These are phyloP conservation scores for Xiphorhynchus elegans DNA, from an alignment of 2,113 vertebrate species.

Conservation along the genomic window DNA sequence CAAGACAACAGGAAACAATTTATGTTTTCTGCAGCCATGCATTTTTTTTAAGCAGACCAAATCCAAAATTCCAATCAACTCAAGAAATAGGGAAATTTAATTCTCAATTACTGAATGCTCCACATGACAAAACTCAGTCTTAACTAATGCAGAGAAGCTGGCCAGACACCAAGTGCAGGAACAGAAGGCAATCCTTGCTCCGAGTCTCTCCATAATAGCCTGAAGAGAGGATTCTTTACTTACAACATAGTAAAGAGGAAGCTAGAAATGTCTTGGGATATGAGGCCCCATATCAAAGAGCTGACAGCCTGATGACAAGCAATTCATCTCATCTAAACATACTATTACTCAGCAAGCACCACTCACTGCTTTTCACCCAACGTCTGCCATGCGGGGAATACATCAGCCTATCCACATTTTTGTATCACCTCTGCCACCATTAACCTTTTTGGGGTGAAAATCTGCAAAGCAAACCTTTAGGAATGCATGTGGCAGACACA, in stretches of 20 bases:
- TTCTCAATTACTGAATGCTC: neutral
- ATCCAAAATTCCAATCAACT: neutral
- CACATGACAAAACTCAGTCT: neutral
- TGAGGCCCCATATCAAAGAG: neutral
- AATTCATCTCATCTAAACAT: neutral
- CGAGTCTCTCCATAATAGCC: neutral
- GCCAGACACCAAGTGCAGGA: neutral
- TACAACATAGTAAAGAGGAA: neutral
- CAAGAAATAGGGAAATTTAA: neutral
- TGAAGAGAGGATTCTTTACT: neutral
- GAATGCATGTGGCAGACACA: neutral
- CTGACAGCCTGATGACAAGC: neutral
- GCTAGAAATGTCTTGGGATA: neutral
- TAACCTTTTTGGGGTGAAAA: neutral
- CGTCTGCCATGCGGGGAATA: rapidly evolving
- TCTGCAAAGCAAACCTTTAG: neutral
- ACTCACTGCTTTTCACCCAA: neutral
- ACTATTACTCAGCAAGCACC: neutral
- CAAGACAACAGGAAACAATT: neutral
- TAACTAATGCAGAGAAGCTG: neutral
- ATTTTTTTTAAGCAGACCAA: neutral
- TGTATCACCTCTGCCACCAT: neutral
- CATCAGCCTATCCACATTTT: neutral
- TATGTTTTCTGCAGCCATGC: neutral
- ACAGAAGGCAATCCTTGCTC: neutral